phyloP scores from a whole-genome alignment of 2,113 vertebrate species.

The Apteryx owenii region DNA sequence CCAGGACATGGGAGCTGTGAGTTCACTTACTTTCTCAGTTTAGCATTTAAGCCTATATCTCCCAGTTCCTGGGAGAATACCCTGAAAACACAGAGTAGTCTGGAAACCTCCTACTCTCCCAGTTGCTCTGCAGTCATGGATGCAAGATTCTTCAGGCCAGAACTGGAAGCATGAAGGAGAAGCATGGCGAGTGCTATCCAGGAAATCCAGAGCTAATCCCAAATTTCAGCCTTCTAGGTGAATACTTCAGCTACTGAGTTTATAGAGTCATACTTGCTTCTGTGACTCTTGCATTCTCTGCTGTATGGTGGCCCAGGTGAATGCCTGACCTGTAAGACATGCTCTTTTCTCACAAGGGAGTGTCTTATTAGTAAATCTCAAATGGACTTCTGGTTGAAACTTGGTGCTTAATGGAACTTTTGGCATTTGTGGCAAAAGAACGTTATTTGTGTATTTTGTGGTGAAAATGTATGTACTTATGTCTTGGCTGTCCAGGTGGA shows the following conservation, averaged over 20 bases:
- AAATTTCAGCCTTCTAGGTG: neutral
- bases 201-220: neutral
- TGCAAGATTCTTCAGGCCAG: neutral
- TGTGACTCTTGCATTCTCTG: neutral
- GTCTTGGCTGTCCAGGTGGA: neutral
- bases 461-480: neutral
- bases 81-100: neutral
- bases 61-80: neutral
- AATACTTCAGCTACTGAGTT: neutral
- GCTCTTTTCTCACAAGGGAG: neutral
- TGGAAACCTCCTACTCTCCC: neutral
- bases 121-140: neutral
- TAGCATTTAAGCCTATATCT: neutral
- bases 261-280: neutral
- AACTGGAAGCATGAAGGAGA: fast-evolving
- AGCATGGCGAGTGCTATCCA: neutral
- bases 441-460: neutral
- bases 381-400: neutral
- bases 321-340: neutral
- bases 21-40: neutral
- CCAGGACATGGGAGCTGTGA: neutral
- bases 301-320: neutral
- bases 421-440: neutral
- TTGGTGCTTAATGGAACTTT: neutral
- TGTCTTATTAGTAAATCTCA: neutral